Evolutionary conservation across 1,140 invertebrate species (phyloP), one percentile per base, ranked within the genome.

Genomic region (Dendrolimus punctatus): DNA sequence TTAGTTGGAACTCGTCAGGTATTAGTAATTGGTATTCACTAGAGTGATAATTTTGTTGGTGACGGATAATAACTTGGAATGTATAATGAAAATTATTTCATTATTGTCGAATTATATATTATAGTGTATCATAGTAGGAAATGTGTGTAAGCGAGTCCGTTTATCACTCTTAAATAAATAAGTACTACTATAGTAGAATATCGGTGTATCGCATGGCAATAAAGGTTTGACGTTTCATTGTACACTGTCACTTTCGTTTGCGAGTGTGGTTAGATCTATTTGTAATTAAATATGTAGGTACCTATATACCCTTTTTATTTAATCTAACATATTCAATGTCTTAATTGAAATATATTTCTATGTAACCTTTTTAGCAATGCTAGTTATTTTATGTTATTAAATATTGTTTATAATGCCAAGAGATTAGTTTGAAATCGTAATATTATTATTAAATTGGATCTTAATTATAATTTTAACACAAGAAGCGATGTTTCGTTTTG

Each of bases 131-230:
- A 43, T 43, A 43, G 42, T 43, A 43, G 8, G 8, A 23, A 38
- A 48, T 48, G 6, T 48, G 23, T 44, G 38, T 8, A n/a, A 52
- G 56, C 57, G 57, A 61, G 59, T 57, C 44, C n/a, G 23, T 44
- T 55, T 53, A 8, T 6, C 41, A 46, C 49, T 54, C 50, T 50
- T 39, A 52, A 23, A 53, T 58, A 46, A 39, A 54, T 70, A 68
- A 66, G 61, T 66, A 60, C 46, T 50, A 54, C 69, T 67, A 60
- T 57, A 36, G 40, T 49, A 23, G 23, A 23, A 55, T 64, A 63
- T 69, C 58, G 51, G 64, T 70, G 65, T 73, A 70, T 73, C 72
- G 69, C 66, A 68, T 62, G 68, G 72, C 72, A 73, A 71, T 73
- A 71, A 71, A 53, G 40, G 42, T 62, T 60, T 60, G 47, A 10